Evolutionary conservation across 2,888 invertebrate genomes (phyloP), one percentile per base, ranked within the genome.

Genomic region (Cantharis nigra): DNA sequence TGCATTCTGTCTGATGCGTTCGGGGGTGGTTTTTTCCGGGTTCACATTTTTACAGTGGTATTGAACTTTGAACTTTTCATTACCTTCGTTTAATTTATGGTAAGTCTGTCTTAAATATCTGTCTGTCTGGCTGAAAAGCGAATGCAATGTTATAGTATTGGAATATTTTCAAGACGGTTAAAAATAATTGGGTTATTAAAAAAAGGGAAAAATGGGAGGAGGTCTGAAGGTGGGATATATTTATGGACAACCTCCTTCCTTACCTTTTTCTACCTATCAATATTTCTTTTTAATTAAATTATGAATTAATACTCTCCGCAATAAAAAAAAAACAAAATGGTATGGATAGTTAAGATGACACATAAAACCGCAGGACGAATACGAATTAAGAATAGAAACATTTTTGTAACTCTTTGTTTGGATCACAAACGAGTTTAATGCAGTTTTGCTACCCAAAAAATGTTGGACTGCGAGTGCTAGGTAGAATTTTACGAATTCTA

Each of bases 1-100:
- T 84, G 84, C 84, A 84, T 82, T 83, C 80, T 76, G 80, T 81
- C 82, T 79, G 74, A 74, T 64, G 75, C 75, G 75, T 69, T 71
- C 72, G 33, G 49, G 69, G 63, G 72, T 49, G 74, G 78, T 71
- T 78, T 78, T 78, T 72, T 20, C 67, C 70, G 72, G 64, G 65
- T 63, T 75, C 65, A 63, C 76, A 72, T 64, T 77, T 77, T 74
- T 71, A 63, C 77, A 77, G 77, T 80, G 78, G 75, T 80, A 76
- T 69, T n/a, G 76, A 67, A 69, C 72, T 80, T 76, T 78, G 76
- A 77, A 76, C 65, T 79, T 79, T 79, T 78, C 73, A 70, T 62
- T 18, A n/a, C 11, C 64, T 69, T 26, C 26, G 20, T 63, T 13
- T 49, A 62, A 62, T 62, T 5, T 26, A 23, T 20, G 73, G 76